phyloP scores from a whole-genome alignment of 1,140 invertebrate species.

The Megalopta genalis region DNA sequence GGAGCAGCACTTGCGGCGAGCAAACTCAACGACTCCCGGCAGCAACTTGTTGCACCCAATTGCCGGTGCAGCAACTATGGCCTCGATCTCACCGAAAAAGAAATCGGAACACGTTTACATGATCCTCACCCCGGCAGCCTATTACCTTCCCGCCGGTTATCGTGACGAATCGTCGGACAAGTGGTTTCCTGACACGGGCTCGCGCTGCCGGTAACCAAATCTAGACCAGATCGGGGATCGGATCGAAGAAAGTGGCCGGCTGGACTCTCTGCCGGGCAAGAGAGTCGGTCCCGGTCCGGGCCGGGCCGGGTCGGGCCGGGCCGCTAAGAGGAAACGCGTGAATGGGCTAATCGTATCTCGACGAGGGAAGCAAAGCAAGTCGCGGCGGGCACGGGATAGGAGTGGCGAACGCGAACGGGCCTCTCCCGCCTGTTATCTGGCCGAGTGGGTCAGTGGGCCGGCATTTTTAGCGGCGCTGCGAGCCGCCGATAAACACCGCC shows the following conservation, averaged over 20 bases:
- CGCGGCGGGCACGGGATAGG: neutral
- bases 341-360: constrained; percentile 20
- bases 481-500: constrained; percentile 9
- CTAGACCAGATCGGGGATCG: constrained; percentile 10
- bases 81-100: constrained; percentile 8
- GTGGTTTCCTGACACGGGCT: constrained; percentile 10
- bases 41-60: neutral
- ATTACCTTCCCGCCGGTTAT: constrained; percentile 13
- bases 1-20: too few relatives aligned
- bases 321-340: too few relatives aligned
- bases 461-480: constrained; percentile 38
- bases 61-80: constrained; percentile 6
- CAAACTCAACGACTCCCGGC: neutral
- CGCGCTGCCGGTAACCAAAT: constrained; percentile 6
- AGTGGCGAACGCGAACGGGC: neutral
- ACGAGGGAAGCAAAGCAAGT: neutral
- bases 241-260: constrained; percentile 12
- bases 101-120: constrained; percentile 28
- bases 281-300: too few relatives aligned
- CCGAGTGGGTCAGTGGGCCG: constrained; percentile 56
- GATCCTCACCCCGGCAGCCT: constrained; percentile 5
- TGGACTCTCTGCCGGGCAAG: neutral
- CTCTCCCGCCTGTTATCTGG: constrained; percentile 37
- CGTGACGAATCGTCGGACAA: constrained; percentile 24
- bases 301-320: too few relatives aligned